These are phyloP conservation scores for Brachionus plicatilis DNA, from an alignment of 1,140 invertebrate species.

Conservation along the genomic window DNA sequence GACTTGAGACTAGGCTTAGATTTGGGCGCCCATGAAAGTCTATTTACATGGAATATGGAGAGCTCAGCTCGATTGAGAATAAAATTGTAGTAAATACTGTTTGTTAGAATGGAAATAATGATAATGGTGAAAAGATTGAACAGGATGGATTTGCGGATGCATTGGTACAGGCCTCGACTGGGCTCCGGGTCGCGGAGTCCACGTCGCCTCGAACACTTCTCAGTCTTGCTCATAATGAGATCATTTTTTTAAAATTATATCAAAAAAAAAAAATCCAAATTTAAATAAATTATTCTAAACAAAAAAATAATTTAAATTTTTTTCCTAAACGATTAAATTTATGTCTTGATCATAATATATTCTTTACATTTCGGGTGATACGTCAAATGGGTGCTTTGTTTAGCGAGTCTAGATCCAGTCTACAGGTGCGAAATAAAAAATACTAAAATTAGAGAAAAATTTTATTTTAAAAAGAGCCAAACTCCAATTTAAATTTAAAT, in stretches of 20 bases:
- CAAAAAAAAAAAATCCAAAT: background rate
- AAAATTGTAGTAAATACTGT: slow-evolving; percentile 35
- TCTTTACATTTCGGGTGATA: background rate
- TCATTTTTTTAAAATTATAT: background rate
- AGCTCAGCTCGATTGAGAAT: background rate
- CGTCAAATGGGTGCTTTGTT: background rate
- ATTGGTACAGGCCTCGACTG: background rate
- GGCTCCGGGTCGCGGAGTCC: background rate
- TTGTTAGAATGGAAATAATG: slow-evolving; percentile 11
- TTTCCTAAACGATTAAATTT: background rate
- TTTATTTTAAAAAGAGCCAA: background rate
- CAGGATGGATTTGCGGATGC: background rate
- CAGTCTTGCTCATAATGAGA: background rate
- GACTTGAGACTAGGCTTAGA: background rate
- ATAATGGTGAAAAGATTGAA: background rate
- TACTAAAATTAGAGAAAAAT: background rate
- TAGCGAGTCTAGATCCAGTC: background rate
- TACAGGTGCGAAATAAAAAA: background rate
- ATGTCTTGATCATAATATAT: background rate
- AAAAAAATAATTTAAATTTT: background rate
- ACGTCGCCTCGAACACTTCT: background rate
- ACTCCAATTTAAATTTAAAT: background rate
- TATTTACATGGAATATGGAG: background rate
- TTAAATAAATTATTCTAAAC: background rate
- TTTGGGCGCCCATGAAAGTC: background rate